These are phyloP conservation scores for Neomorphus geoffroyi DNA, from an alignment of 2,797 vertebrate species.

Conservation along the genomic window DNA sequence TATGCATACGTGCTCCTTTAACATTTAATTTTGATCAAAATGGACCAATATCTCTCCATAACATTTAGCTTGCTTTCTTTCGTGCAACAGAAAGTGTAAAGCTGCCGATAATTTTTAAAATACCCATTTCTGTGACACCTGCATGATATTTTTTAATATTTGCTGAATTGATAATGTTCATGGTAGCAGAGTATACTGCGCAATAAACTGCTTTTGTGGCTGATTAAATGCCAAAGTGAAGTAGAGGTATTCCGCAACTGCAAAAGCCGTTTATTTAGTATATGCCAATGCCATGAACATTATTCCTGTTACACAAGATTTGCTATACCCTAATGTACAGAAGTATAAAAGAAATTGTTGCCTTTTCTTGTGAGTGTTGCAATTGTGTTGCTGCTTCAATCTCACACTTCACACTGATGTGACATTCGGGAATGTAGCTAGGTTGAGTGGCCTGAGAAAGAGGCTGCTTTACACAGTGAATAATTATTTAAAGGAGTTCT, in stretches of 20 bases:
- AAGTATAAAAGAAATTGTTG: conserved; percentile 62
- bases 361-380: conserved; percentile 42
- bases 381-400: conserved; percentile 38
- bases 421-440: background rate
- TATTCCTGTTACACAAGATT: conserved; percentile 78
- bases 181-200: conserved; percentile 63
- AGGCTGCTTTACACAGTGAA: conserved; percentile 18
- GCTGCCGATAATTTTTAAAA: conserved; percentile 37
- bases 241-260: conserved; percentile 68
- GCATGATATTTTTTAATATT: conserved; percentile 69
- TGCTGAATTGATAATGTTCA: conserved; percentile 78
- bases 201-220: conserved; percentile 79
- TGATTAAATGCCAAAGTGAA: conserved; percentile 78
- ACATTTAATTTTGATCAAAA: conserved; percentile 38
- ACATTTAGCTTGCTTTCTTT: conserved; percentile 43
- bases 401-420: conserved; percentile 30
- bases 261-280: conserved; percentile 74
- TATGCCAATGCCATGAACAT: conserved; percentile 73
- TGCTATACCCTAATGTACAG: conserved; percentile 56
- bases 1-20: background rate
- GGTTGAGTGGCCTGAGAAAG: conserved; percentile 22
- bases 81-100: conserved; percentile 5
- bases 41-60: background rate
- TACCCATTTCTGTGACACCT: conserved; percentile 44
- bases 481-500: conserved; percentile 25